Evolutionary conservation across 2,113 vertebrate species (phyloP).

Genomic region (Amphiprion ocellaris): DNA sequence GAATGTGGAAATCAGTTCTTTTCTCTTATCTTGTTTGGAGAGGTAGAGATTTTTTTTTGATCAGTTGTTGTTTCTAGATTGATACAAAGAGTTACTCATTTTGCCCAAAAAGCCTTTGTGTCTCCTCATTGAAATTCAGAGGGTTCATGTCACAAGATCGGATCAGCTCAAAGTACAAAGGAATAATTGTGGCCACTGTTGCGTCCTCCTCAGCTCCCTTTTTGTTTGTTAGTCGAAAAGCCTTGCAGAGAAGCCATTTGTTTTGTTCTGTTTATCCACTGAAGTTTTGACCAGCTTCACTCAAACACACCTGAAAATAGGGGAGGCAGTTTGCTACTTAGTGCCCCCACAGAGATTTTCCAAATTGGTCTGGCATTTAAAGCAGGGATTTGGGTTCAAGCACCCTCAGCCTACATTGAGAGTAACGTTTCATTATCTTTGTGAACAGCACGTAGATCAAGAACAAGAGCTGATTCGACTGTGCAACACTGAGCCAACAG

Average conservation of each 20-base stretch:
- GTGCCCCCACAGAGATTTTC: not conserved
- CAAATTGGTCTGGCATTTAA: not conserved
- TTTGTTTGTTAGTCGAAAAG: constrained; percentile 38
- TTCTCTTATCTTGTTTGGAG: not conserved
- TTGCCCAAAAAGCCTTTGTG: constrained; percentile 60
- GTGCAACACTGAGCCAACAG: constrained; percentile 91
- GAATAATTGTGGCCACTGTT: constrained; percentile 42
- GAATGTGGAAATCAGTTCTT: not conserved
- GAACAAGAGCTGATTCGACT: constrained; percentile 93
- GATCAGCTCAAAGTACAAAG: constrained; percentile 65
- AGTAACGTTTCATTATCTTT: constrained; percentile 4
- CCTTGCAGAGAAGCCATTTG: not conserved
- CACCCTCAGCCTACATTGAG: not conserved
- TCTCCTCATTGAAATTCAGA: constrained; percentile 67
- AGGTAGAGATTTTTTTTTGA: not conserved
- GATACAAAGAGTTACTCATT: constrained; percentile 55
- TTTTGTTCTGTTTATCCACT: not conserved
- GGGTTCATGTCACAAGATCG: constrained; percentile 61
- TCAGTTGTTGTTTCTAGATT: constrained; percentile 15
- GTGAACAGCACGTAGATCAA: constrained; percentile 92
- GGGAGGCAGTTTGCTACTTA: not conserved
- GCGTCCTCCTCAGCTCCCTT: constrained; percentile 24
- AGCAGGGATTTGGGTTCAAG: not conserved
- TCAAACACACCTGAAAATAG: constrained; percentile 9
- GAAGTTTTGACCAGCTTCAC: constrained; percentile 5